These are phyloP conservation scores for Urocynchramus pylzowi DNA, from an alignment of 2,113 vertebrate species.

Conservation along the genomic window DNA sequence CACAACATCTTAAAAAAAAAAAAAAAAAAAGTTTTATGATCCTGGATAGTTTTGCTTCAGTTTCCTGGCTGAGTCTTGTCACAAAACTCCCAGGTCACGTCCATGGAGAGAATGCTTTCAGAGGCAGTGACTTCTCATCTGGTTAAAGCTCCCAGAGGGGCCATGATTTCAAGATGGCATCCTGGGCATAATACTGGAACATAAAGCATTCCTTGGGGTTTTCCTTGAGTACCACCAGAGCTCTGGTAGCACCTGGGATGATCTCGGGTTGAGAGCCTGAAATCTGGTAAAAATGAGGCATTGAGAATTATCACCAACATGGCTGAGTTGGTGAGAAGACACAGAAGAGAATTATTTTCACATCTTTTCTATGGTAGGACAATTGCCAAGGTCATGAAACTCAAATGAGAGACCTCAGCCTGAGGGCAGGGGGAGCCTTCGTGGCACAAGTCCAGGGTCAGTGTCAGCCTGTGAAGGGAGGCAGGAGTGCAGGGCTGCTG, in stretches of 20 bases:
- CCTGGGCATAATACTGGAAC: not conserved
- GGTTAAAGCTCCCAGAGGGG: not conserved
- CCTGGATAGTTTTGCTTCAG: not conserved
- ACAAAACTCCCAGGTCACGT: not conserved
- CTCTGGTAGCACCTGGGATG: not conserved
- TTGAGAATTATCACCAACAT: fast-evolving
- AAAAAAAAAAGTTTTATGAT: not conserved
- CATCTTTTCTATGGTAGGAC: not conserved
- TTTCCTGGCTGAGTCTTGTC: not conserved
- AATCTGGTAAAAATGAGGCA: not conserved
- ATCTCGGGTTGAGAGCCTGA: not conserved
- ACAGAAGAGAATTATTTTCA: not conserved
- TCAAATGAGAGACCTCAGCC: not conserved
- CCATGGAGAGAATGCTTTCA: not conserved
- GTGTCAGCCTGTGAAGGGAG: not conserved
- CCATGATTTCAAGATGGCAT: not conserved
- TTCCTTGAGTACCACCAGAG: not conserved
- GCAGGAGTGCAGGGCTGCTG: not conserved
- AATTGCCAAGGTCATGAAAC: not conserved
- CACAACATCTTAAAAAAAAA: not conserved
- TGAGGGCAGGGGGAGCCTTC: fast-evolving
- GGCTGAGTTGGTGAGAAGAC: not conserved
- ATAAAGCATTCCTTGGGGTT: not conserved
- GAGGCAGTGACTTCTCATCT: not conserved
- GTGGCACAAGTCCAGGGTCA: fast-evolving